Conservation (phyloP, 2,888 invertebrate species). For the Amiota minor region DNA sequence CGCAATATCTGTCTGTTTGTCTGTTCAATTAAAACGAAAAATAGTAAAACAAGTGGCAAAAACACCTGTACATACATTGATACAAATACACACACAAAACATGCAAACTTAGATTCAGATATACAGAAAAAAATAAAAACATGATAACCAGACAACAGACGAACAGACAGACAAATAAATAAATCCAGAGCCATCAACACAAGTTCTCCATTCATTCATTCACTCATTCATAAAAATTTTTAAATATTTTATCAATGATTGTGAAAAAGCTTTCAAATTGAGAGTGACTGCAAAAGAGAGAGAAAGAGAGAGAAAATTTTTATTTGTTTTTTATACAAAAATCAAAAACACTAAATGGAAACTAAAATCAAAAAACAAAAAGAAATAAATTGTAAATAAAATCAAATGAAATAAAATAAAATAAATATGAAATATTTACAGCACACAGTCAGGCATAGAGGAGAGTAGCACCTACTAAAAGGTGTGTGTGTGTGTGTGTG, state of each 20-base stretch:
- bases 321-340: background rate
- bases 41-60: constrained; percentile 37
- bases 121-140: constrained; percentile 6
- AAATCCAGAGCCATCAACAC: constrained; percentile 14
- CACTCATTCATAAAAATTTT: constrained; percentile 62
- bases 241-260: constrained; percentile 66
- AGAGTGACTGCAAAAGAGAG: constrained; percentile 44
- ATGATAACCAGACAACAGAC: too few species aligned
- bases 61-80: background rate
- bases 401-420: background rate
- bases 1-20: too few species aligned
- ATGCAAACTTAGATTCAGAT: constrained; percentile 36
- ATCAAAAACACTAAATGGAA: background rate
- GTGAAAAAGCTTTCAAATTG: constrained; percentile 56
- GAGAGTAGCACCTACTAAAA: too few species aligned
- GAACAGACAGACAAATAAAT: constrained; percentile 24
- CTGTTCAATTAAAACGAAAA: constrained; percentile 5
- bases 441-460: background rate
- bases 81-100: constrained; percentile 24
- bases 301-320: background rate
- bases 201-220: constrained; percentile 5
- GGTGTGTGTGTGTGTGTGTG: too few species aligned
- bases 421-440: constrained; percentile 2
- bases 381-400: constrained; percentile 9
- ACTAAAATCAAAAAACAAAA: constrained; percentile 17